Percentiles rank a stretch among this genome's conserved stretches.
phyloP scores from a whole-genome alignment of 2,113 vertebrate species.

The Stomatorhinus ivindoensis region DNA sequence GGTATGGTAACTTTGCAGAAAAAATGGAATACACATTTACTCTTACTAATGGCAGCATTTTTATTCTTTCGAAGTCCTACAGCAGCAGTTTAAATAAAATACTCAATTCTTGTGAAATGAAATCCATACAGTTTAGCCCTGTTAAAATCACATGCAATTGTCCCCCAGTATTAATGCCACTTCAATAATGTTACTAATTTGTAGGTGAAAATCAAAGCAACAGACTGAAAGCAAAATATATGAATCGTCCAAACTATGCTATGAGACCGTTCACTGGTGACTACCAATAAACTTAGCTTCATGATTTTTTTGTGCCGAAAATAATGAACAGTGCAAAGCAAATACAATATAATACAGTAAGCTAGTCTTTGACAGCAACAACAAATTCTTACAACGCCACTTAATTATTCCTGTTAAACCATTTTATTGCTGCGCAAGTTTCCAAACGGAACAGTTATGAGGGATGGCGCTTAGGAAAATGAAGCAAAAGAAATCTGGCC shows the following conservation, averaged over 20 bases:
- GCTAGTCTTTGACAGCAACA: not conserved
- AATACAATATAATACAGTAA: not conserved
- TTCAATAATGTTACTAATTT: not conserved
- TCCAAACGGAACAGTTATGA: not conserved
- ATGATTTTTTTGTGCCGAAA: not conserved
- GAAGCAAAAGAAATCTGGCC: not conserved
- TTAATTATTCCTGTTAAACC: not conserved
- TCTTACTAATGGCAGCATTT: not conserved
- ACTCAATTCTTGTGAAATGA: not conserved
- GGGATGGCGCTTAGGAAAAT: not conserved
- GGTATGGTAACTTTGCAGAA: not conserved
- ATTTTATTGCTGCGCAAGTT: not conserved
- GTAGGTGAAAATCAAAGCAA: not conserved
- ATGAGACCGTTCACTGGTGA: not conserved
- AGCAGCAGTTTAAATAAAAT: not conserved
- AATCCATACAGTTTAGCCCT: not conserved
- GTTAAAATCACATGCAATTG: not conserved
- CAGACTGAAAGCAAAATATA: not conserved
- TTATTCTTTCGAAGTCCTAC: not conserved
- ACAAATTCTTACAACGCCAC: not conserved
- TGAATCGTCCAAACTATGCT: not conserved
- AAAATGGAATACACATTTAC: not conserved
- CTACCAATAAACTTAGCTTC: not conserved
- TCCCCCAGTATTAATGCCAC: not conserved
- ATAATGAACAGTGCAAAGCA: not conserved